A percentile compares a stretch with the other conserved stretches of the same genome.
Evolutionary conservation across 2,888 invertebrate species (phyloP).

Genomic region (Hetaerina titia): DNA sequence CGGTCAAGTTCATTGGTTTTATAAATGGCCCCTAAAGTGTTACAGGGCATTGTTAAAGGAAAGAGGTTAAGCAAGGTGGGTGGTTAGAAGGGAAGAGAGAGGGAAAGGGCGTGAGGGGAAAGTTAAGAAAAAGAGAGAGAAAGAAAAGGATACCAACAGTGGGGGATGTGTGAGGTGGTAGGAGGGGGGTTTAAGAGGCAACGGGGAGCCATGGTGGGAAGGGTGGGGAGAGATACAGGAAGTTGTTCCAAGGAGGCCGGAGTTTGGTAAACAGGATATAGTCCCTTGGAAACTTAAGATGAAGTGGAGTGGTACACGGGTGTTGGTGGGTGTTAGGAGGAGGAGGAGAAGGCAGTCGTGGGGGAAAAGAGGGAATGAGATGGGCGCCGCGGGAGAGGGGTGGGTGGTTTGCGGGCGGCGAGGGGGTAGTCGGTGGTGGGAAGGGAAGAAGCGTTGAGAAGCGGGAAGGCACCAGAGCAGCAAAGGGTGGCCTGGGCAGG

Average conservation of each 20-base stretch:
- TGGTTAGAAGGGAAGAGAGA: too few species aligned
- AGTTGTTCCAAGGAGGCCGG: conserved; percentile 48
- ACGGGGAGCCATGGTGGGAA: not conserved
- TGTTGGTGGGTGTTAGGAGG: not conserved
- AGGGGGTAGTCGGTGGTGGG: not conserved
- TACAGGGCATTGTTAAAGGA: conserved; percentile 14
- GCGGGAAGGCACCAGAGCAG: conserved; percentile 25
- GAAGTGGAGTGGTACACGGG: not conserved
- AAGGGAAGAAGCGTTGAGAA: not conserved
- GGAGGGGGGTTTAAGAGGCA: not conserved
- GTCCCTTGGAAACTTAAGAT: conserved; percentile 58
- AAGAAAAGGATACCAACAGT: not conserved
- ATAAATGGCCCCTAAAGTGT: conserved; percentile 35
- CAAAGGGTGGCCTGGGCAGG: not conserved
- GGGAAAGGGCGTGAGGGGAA: not conserved
- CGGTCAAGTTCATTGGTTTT: conserved; percentile 35
- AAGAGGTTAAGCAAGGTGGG: not conserved
- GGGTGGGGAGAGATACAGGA: conserved; percentile 52
- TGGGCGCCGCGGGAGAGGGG: not conserved
- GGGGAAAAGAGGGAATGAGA: not conserved
- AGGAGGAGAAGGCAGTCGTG: not conserved
- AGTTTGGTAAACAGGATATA: conserved; percentile 67
- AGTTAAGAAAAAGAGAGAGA: not conserved
- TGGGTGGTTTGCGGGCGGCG: not conserved
- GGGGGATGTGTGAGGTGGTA: not conserved